phyloP scores from a whole-genome alignment of 2,888 invertebrate genomes.

The Resseliella maxima region DNA sequence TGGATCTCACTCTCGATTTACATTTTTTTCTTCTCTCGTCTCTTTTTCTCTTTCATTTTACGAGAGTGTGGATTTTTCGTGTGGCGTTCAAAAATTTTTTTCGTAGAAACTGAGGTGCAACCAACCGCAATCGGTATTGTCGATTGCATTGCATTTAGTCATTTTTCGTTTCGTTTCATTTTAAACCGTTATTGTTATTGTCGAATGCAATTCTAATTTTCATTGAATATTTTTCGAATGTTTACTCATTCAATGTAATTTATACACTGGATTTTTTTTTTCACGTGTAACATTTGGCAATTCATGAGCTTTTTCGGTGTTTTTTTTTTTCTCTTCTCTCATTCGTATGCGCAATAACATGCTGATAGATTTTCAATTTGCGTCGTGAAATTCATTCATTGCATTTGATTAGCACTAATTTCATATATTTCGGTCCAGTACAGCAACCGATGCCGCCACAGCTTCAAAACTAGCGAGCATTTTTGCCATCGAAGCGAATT shows the following conservation, averaged over 20 bases:
- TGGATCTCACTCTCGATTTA: neutral
- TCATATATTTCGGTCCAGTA: neutral
- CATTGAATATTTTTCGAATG: neutral
- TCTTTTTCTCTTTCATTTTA: neutral
- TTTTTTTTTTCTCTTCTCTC: neutral
- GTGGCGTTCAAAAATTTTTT: conserved; percentile 4
- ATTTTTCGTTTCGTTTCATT: neutral
- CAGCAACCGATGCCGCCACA: neutral
- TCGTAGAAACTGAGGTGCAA: neutral
- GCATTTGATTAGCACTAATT: neutral
- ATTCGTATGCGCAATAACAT: neutral
- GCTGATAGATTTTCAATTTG: neutral
- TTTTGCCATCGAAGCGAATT: neutral
- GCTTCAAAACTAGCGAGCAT: neutral
- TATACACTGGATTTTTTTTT: neutral
- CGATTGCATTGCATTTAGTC: neutral
- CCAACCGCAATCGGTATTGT: neutral
- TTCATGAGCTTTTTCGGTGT: neutral
- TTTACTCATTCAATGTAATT: neutral
- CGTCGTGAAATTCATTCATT: neutral
- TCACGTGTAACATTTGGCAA: neutral
- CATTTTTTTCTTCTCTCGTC: neutral
- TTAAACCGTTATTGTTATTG: conserved; percentile 27
- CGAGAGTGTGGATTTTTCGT: neutral
- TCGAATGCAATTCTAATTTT: neutral